Evolutionary conservation across 2,888 invertebrate species (phyloP), one percentile per base, ranked within the genome.

Genomic region (Ectobius pallidus): DNA sequence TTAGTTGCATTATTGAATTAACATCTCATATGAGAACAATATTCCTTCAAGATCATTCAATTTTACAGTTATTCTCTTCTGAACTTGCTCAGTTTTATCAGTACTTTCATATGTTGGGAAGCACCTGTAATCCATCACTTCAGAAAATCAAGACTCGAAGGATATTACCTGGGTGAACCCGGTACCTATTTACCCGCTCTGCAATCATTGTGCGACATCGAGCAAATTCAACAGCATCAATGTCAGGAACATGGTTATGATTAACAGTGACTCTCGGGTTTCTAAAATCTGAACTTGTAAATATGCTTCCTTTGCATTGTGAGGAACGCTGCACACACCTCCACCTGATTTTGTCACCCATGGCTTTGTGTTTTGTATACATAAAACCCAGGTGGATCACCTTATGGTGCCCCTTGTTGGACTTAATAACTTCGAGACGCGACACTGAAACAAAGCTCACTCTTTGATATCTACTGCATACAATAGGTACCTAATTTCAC

Each of bases 371-470:
- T 65, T 85, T 80, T 0, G 85, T 85, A 77, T 85, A 85, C 84
- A 85, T 85, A 70, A 82, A 85, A 6, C 84, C 84, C 11, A 79
- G 79, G 75, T 85, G 82, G 69, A 85, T 85, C 18, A 85, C 78
- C 78, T 85, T 85, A 69, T 83, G 81, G 0, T 85, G 85, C 0
- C 85, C 85, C 78, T 85, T 85, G 77, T 85, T 85, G 18, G 85
- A 84, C 11, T 82, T 75, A 0, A 84, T 81, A 42, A 84, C 77
- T 80, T 83, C 79, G 32, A 73, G 39, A 7, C 70, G 34, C 11
- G 73, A 70, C 44, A 49, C 61, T 61, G 58, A 34, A 34, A 34
- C 7, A 34, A 34, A 7, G 34, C 11, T 34, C 34, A 11, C 34
- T 34, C 34, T 34, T 6, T 34, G 34, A 34, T 11, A 7, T 34